Evolutionary conservation across 1,140 invertebrate species (phyloP).

Genomic region (Proctacanthus coquilletti): DNA sequence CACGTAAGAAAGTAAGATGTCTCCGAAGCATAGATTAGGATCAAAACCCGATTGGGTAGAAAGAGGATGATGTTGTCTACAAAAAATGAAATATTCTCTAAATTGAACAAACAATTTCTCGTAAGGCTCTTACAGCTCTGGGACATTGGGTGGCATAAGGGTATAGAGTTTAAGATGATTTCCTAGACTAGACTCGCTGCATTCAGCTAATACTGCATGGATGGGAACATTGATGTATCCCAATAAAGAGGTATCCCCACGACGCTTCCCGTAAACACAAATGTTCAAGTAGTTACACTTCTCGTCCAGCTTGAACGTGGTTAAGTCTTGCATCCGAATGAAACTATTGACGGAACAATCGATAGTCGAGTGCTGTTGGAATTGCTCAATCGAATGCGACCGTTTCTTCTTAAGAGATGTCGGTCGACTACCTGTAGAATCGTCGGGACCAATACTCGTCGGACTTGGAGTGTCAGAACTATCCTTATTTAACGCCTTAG

Average conservation of each 20-base stretch:
- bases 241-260: conserved; percentile 45
- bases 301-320: conserved; percentile 49
- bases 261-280: conserved; percentile 52
- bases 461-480: too few relatives aligned
- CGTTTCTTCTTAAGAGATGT: conserved; percentile 7
- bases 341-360: conserved; percentile 45
- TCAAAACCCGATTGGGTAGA: conserved; percentile 73
- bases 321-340: conserved; percentile 47
- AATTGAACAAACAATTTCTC: neutral
- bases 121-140: conserved; percentile 36
- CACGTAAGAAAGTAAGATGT: conserved; percentile 69
- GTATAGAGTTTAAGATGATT: conserved; percentile 61
- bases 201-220: conserved; percentile 57
- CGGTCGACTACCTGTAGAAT: conserved; percentile 1
- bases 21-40: conserved; percentile 75
- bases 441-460: neutral
- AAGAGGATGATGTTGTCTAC: conserved; percentile 44
- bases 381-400: conserved; percentile 15
- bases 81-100: too few relatives aligned
- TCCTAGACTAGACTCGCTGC: conserved; percentile 60
- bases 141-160: conserved; percentile 51
- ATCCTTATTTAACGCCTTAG: conserved; percentile 21
- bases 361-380: conserved; percentile 26
- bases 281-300: conserved; percentile 65
- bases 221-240: conserved; percentile 70